These are phyloP conservation scores for Catharus minimus DNA, from an alignment of 2,113 vertebrate species.

Conservation along the genomic window DNA sequence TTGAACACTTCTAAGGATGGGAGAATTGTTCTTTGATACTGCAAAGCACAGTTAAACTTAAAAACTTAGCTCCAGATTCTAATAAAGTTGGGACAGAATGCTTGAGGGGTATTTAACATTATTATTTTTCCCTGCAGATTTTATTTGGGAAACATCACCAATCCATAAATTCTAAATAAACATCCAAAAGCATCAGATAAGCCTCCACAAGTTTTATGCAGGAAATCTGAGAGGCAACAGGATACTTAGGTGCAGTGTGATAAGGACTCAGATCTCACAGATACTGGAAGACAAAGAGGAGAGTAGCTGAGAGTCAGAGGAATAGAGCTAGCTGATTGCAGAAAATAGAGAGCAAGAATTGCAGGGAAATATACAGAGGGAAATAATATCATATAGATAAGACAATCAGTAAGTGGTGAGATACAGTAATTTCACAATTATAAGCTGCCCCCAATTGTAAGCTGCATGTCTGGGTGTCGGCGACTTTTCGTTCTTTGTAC, in stretches of 20 bases:
- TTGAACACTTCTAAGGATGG: neutral
- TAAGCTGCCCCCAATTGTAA: too few species aligned
- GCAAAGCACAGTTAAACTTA: neutral
- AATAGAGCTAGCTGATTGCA: neutral
- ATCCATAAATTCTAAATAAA: neutral
- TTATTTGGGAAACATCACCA: neutral
- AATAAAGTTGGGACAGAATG: neutral
- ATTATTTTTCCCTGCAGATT: neutral
- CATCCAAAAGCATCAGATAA: slow-evolving; percentile 1
- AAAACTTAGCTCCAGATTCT: neutral
- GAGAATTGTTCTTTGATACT: neutral
- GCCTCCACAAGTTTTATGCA: neutral
- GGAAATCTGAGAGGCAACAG: neutral
- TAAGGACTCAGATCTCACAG: neutral
- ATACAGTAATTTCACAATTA: neutral
- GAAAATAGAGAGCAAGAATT: neutral
- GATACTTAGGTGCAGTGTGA: neutral
- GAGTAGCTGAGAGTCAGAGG: neutral
- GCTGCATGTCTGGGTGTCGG: too few species aligned
- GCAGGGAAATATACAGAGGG: neutral
- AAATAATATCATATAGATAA: neutral
- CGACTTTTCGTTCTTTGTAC: too few species aligned
- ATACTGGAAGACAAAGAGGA: neutral
- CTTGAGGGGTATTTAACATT: neutral
- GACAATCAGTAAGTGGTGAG: neutral